Evolutionary conservation across 2,113 vertebrate genomes (phyloP).

Genomic region (Syngnathus floridae): DNA sequence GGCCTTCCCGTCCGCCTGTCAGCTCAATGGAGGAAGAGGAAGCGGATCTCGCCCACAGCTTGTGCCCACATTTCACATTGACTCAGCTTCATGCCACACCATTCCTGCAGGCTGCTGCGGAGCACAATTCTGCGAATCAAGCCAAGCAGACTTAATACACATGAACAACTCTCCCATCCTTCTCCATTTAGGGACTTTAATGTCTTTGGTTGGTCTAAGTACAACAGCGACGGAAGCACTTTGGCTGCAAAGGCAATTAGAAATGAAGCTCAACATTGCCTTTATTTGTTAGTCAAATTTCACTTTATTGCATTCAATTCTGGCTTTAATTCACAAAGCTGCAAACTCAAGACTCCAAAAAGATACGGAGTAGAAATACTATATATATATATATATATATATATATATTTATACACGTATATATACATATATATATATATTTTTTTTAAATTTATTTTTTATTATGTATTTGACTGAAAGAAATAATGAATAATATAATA

Average conservation of each 20-base stretch:
- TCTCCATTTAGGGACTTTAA: conserved; percentile 53
- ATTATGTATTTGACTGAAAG: too few relatives aligned
- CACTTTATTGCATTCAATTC: conserved; percentile 16
- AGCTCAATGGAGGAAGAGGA: conserved; percentile 57
- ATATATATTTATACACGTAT: too few relatives aligned
- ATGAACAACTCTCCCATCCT: conserved; percentile 49
- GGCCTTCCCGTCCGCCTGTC: conserved; percentile 64
- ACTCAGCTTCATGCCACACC: conserved; percentile 56
- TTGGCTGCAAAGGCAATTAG: conserved; percentile 35
- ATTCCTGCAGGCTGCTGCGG: conserved; percentile 44
- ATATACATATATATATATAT: too few relatives aligned
- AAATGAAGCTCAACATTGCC: conserved; percentile 46
- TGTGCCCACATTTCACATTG: conserved; percentile 67
- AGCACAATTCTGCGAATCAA: conserved; percentile 42
- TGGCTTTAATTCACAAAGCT: conserved; percentile 24
- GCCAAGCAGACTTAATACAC: conserved; percentile 59
- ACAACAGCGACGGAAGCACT: conserved; percentile 24
- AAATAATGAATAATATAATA: too few relatives aligned
- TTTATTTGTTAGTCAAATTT: conserved; percentile 34
- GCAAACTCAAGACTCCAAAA: conserved; percentile 18
- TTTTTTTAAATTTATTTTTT: too few relatives aligned
- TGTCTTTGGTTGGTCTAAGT: conserved; percentile 41
- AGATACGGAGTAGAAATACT: neutral
- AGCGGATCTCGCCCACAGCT: conserved; percentile 65
- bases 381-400: too few relatives aligned